Evolutionary conservation across 2,797 vertebrate genomes (phyloP).

Genomic region (Leuciscus waleckii): DNA sequence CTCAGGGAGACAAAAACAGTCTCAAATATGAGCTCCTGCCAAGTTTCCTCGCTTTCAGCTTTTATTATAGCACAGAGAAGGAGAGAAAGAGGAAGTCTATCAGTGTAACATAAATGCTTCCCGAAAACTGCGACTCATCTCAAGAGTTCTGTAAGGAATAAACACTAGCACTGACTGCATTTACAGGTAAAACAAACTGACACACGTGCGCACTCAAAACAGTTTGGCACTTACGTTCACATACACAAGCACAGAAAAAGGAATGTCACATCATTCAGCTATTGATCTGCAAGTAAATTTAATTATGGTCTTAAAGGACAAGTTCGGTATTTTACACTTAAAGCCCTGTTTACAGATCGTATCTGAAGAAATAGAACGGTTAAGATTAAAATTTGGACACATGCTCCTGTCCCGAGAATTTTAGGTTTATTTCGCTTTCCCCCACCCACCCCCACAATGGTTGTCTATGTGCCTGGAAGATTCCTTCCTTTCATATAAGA

Average conservation of each 20-base stretch:
- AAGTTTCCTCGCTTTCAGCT: constrained; percentile 34
- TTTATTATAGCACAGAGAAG: constrained; percentile 42
- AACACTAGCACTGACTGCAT: neutral
- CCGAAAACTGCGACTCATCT: neutral
- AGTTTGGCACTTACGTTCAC: neutral
- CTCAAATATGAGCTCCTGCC: constrained; percentile 39
- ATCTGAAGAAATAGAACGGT: too few relatives aligned
- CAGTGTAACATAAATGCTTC: neutral
- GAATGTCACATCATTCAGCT: neutral
- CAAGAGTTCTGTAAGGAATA: neutral
- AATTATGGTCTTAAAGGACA: too few relatives aligned
- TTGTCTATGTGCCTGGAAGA: too few relatives aligned
- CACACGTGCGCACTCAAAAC: neutral
- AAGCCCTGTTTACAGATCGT: too few relatives aligned
- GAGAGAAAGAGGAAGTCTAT: constrained; percentile 4
- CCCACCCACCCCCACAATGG: too few relatives aligned
- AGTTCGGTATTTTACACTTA: too few relatives aligned
- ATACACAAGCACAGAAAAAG: neutral
- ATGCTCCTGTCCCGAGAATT: too few relatives aligned
- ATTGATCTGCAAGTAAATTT: neutral
- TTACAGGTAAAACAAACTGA: constrained; percentile 18
- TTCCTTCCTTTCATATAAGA: too few relatives aligned
- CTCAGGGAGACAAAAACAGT: constrained; percentile 19
- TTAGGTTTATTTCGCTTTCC: too few relatives aligned
- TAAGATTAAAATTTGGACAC: too few relatives aligned